Percentiles rank a stretch among this genome's conserved stretches.
These are phyloP conservation scores for Pangasianodon gigas DNA, from an alignment of 2,113 vertebrate genomes.

Conservation along the genomic window DNA sequence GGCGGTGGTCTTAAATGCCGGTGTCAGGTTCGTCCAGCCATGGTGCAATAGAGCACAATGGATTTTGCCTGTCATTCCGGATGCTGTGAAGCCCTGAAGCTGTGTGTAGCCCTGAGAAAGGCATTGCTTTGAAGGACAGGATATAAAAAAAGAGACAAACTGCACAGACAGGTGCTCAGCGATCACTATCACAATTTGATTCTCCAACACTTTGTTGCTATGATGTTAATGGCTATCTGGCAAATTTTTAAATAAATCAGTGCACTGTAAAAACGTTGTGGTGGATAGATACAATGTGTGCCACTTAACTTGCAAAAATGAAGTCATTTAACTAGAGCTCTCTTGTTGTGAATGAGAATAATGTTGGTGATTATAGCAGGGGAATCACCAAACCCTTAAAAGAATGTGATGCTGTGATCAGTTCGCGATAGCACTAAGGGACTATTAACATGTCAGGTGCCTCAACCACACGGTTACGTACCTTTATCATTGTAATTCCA, in stretches of 20 bases:
- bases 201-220: not conserved
- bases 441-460: not conserved
- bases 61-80: conserved; percentile 32
- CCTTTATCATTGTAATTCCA: not conserved
- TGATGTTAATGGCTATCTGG: conserved; percentile 22
- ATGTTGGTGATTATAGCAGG: not conserved
- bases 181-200: conserved; percentile 17
- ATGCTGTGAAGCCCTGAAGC: conserved; percentile 7
- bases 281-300: not conserved
- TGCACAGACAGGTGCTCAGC: not conserved
- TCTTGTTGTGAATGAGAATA: not conserved
- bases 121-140: conserved; percentile 31
- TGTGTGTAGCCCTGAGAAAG: conserved; percentile 17
- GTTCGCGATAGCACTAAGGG: not conserved
- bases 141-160: conserved; percentile 27
- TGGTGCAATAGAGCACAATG: conserved; percentile 2
- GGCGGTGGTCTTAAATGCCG: too few relatives aligned
- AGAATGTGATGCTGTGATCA: too few relatives aligned
- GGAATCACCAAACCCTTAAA: not conserved
- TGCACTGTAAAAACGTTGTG: not conserved
- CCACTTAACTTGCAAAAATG: not conserved
- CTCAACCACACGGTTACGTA: not conserved
- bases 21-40: conserved; percentile 18
- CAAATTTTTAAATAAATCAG: not conserved
- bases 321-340: not conserved